Evolutionary conservation across 2,888 invertebrate species (phyloP).

Genomic region (Mystacides longicornis): DNA sequence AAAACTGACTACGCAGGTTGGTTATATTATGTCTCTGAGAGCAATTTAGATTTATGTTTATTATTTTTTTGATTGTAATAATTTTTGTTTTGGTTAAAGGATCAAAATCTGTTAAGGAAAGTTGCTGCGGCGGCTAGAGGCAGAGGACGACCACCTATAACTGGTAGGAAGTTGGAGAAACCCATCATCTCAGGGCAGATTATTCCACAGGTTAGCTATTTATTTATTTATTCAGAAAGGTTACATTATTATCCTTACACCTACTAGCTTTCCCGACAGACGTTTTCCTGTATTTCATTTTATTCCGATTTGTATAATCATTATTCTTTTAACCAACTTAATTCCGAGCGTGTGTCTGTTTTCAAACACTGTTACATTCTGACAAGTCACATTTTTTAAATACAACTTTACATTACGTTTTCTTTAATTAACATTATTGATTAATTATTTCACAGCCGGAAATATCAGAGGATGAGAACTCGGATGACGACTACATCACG

Average conservation of each 20-base stretch:
- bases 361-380: no score
- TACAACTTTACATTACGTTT: no score
- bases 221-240: background rate
- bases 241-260: no score
- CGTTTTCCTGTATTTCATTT: no score
- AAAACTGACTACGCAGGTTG: conserved; percentile 19
- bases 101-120: conserved; percentile 39
- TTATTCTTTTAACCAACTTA: background rate
- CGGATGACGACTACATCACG: conserved; percentile 55
- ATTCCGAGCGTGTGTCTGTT: no score
- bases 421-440: background rate
- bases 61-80: no score
- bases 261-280: no score
- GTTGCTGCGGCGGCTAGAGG: conserved; percentile 38
- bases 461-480: conserved; percentile 32
- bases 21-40: background rate
- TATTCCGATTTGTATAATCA: background rate
- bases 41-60: background rate
- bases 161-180: conserved; percentile 1
- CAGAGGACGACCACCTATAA: conserved; percentile 26
- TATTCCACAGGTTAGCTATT: background rate
- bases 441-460: conserved; percentile 14
- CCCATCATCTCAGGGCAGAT: background rate
- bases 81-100: conserved; percentile 25
- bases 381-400: no score